Evolutionary conservation across 2,797 vertebrate genomes (phyloP).

Genomic region (Mastacembelus armatus): DNA sequence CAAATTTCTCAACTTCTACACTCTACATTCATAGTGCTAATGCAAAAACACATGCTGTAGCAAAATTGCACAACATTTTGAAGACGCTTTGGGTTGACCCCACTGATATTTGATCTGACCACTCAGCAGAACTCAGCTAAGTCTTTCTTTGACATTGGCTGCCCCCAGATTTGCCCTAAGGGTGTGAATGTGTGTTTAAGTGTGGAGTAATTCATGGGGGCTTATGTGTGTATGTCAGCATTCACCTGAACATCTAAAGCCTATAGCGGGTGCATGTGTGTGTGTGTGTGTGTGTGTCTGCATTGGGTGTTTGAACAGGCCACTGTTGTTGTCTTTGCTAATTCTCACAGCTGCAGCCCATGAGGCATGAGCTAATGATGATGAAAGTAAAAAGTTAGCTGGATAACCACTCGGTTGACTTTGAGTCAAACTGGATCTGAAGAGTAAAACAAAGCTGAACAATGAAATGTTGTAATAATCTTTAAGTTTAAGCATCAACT

Average conservation of each 20-base stretch:
- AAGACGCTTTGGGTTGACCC: constrained; percentile 34
- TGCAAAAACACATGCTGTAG: constrained; percentile 31
- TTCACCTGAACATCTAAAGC: constrained; percentile 60
- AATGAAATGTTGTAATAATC: constrained; percentile 26
- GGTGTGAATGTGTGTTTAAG: constrained; percentile 55
- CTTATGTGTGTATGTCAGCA: constrained; percentile 59
- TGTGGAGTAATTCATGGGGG: constrained; percentile 45
- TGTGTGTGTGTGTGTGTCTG: constrained; percentile 20
- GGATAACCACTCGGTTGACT: constrained; percentile 47
- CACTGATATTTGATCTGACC: constrained; percentile 57
- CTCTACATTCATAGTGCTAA: constrained; percentile 21
- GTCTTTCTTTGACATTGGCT: constrained; percentile 59
- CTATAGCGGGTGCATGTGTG: too few relatives aligned
- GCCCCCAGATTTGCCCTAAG: constrained; percentile 52
- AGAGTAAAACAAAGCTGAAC: constrained; percentile 19
- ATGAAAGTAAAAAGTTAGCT: constrained; percentile 66
- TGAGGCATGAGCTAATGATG: constrained; percentile 69
- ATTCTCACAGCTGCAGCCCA: constrained; percentile 78
- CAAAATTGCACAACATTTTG: constrained; percentile 24
- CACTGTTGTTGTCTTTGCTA: constrained; percentile 77
- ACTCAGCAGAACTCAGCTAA: constrained; percentile 62
- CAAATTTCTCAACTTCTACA: constrained; percentile 9
- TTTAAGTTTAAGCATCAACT: constrained; percentile 24
- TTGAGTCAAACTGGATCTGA: constrained; percentile 36
- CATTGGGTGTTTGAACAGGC: constrained; percentile 63